These are phyloP conservation scores for Melanotaenia duboulayi DNA, from an alignment of 2,113 vertebrate species.

Conservation along the genomic window DNA sequence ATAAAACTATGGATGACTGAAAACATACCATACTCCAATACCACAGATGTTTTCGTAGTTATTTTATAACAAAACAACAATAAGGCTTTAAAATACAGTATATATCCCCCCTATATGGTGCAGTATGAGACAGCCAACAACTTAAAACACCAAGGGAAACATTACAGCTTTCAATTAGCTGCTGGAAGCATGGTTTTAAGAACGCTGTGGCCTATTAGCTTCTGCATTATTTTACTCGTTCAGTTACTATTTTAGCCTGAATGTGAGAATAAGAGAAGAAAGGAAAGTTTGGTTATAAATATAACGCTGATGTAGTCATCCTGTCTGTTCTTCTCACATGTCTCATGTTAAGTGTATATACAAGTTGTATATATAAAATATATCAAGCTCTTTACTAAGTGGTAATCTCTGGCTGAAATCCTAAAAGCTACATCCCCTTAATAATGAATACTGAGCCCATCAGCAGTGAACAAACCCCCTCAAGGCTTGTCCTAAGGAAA, in stretches of 20 bases:
- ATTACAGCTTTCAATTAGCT: background rate
- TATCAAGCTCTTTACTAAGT: background rate
- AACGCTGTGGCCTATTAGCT: background rate
- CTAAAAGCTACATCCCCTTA: background rate
- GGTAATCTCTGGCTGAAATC: background rate
- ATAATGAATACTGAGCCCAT: constrained; percentile 20
- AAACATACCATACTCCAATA: background rate
- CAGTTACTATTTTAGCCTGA: background rate
- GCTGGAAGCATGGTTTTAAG: background rate
- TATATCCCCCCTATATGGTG: background rate
- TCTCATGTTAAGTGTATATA: background rate
- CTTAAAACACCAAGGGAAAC: background rate
- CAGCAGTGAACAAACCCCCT: constrained; percentile 6
- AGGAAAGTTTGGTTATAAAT: background rate
- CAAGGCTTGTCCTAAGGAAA: background rate
- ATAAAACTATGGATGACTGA: background rate
- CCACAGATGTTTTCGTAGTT: background rate
- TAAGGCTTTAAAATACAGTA: background rate
- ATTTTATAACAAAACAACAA: background rate
- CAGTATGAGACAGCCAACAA: background rate
- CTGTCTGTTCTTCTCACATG: background rate
- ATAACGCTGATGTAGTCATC: background rate
- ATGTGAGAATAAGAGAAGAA: background rate
- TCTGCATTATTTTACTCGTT: background rate
- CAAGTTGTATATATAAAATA: no score